A percentile compares a stretch with the other conserved stretches of the same genome.
phyloP scores from a whole-genome alignment of 2,797 vertebrate genomes.

The Carcharodon carcharias region DNA sequence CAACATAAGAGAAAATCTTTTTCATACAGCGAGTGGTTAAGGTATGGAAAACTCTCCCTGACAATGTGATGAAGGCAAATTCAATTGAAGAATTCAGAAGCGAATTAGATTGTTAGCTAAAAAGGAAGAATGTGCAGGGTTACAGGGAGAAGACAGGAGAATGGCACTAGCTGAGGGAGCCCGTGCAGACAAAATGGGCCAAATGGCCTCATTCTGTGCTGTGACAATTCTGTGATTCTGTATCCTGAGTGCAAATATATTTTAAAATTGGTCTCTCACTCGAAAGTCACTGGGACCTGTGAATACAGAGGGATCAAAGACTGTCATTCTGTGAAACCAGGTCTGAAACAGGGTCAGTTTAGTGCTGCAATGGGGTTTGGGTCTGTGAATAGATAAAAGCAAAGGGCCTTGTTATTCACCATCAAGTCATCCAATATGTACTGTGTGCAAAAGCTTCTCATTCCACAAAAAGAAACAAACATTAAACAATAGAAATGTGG shows the following conservation, averaged over 20 bases:
- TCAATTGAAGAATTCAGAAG: too few species aligned
- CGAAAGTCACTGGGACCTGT: neutral
- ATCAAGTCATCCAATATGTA: neutral
- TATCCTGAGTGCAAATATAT: neutral
- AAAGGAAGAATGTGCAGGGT: too few species aligned
- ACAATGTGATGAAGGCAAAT: too few species aligned
- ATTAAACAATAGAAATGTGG: neutral
- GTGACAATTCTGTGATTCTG: too few species aligned
- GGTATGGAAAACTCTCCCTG: too few species aligned
- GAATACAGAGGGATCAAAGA: neutral
- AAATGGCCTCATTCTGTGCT: too few species aligned
- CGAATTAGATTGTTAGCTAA: too few species aligned
- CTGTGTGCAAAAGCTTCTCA: neutral
- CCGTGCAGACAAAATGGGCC: too few species aligned
- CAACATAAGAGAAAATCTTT: too few species aligned
- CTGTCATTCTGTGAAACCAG: neutral
- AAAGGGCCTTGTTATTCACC: neutral
- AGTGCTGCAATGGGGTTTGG: neutral
- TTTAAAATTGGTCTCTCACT: neutral
- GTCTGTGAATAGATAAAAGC: neutral
- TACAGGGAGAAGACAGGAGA: too few species aligned
- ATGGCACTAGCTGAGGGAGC: too few species aligned
- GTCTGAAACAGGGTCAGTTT: neutral
- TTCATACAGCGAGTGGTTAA: too few species aligned
- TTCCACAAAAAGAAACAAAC: neutral